A percentile compares a stretch with the other conserved stretches of the same genome.
Conservation (phyloP, 2,888 invertebrate genomes). For the Apamea crenata region DNA sequence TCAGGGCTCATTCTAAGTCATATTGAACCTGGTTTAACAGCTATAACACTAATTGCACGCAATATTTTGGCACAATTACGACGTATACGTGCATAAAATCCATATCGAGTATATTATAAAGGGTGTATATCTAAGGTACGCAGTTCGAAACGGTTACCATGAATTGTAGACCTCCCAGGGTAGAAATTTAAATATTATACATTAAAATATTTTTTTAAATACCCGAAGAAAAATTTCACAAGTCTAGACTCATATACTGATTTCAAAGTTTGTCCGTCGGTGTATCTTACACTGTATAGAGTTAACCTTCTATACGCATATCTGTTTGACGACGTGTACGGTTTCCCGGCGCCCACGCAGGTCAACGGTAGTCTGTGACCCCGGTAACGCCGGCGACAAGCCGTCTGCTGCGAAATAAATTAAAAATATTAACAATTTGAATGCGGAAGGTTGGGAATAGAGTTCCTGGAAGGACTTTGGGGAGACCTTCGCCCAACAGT, state of each 20-base stretch:
- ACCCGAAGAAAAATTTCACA: background rate
- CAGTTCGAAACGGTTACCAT: background rate
- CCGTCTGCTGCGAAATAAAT: constrained; percentile 49
- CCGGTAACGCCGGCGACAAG: constrained; percentile 26
- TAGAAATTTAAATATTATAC: background rate
- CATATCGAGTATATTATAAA: background rate
- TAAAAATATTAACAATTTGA: background rate
- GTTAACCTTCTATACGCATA: constrained; percentile 32
- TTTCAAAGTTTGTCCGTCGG: background rate
- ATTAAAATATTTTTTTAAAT: background rate
- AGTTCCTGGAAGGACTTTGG: background rate
- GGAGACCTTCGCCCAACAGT: background rate
- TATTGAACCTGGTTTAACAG: background rate
- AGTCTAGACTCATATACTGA: background rate
- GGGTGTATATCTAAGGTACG: background rate
- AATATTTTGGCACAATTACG: background rate
- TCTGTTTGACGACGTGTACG: constrained; percentile 1
- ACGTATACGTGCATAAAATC: background rate
- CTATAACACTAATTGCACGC: background rate
- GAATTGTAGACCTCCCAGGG: background rate
- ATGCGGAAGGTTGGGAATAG: background rate
- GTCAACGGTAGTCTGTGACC: constrained; percentile 64
- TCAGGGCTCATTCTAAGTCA: background rate
- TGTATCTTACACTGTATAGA: background rate
- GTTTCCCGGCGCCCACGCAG: constrained; percentile 68